A percentile compares a stretch with the other conserved stretches of the same genome.
phyloP scores from a whole-genome alignment of 1,140 invertebrate genomes.

The Asbolus verrucosus region DNA sequence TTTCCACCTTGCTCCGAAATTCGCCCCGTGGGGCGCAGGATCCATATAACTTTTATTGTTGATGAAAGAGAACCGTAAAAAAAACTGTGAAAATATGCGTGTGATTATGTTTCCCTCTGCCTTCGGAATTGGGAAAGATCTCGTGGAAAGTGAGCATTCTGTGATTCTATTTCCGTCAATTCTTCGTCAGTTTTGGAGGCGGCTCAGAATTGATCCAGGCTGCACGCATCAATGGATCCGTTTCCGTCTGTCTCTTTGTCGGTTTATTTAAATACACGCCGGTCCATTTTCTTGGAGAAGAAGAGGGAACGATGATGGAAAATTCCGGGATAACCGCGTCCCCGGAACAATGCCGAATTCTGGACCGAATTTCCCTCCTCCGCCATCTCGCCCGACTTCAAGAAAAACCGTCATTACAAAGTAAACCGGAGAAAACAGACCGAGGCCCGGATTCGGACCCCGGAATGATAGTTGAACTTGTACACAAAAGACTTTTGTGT shows the following conservation, averaged over 20 bases:
- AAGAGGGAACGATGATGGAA: neutral
- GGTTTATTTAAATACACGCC: slow-evolving; percentile 32
- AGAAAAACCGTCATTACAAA: slow-evolving; percentile 38
- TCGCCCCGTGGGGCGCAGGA: neutral
- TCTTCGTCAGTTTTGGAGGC: slow-evolving; percentile 16
- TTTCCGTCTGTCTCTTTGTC: slow-evolving; percentile 28
- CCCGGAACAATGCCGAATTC: neutral
- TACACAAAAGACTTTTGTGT: slow-evolving; percentile 34
- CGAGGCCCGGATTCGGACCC: slow-evolving; percentile 22
- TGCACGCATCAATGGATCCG: slow-evolving; percentile 11
- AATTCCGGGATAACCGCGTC: slow-evolving; percentile 21
- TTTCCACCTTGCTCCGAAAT: neutral
- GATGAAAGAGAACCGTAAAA: neutral
- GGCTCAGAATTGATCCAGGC: slow-evolving; percentile 19
- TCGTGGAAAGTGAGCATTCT: slow-evolving; percentile 22
- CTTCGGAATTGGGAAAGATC: slow-evolving; percentile 5
- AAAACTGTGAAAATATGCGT: slow-evolving; percentile 15
- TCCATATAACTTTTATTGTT: neutral
- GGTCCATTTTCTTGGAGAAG: slow-evolving; percentile 18
- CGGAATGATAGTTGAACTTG: slow-evolving; percentile 15
- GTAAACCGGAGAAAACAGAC: slow-evolving; percentile 29
- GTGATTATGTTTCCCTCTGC: slow-evolving; percentile 6
- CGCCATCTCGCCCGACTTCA: neutral
- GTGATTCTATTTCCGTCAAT: slow-evolving; percentile 28
- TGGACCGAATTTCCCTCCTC: neutral